These are phyloP conservation scores for Tromatobia lineatoria DNA, from an alignment of 2,888 invertebrate species.

Conservation along the genomic window DNA sequence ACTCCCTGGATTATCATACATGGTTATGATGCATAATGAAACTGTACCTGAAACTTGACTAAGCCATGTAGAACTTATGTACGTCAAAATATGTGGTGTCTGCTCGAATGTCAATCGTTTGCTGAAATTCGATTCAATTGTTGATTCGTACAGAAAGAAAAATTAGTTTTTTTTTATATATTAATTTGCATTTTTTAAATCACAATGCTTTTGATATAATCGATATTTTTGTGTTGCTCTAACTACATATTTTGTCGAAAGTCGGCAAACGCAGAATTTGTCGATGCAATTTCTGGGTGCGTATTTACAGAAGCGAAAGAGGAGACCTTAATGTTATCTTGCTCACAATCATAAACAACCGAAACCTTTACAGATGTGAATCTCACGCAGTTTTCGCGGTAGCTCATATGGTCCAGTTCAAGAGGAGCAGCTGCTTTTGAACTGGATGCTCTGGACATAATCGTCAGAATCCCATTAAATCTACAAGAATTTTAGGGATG, in stretches of 20 bases:
- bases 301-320: slow-evolving; percentile 5
- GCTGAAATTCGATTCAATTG: too few species aligned
- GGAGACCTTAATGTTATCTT: slow-evolving; percentile 4
- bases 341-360: slow-evolving; percentile 26
- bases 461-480: slow-evolving; percentile 74
- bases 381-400: slow-evolving; percentile 22
- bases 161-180: too few species aligned
- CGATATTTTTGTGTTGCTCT: too few species aligned
- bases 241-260: too few species aligned
- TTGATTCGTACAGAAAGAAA: too few species aligned
- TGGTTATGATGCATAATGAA: neutral
- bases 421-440: slow-evolving; percentile 69
- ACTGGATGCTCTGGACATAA: slow-evolving; percentile 50
- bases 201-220: too few species aligned
- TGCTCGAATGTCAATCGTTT: too few species aligned
- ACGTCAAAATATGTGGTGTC: too few species aligned
- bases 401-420: slow-evolving; percentile 48
- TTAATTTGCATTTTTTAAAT: too few species aligned
- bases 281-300: too few species aligned
- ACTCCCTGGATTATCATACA: neutral
- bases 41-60: neutral
- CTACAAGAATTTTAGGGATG: slow-evolving; percentile 70
- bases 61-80: neutral
- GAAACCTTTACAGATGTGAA: slow-evolving; percentile 41
- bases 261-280: neutral